These are phyloP conservation scores for Prunella fulvescens DNA, from an alignment of 2,113 vertebrate genomes.

Conservation along the genomic window DNA sequence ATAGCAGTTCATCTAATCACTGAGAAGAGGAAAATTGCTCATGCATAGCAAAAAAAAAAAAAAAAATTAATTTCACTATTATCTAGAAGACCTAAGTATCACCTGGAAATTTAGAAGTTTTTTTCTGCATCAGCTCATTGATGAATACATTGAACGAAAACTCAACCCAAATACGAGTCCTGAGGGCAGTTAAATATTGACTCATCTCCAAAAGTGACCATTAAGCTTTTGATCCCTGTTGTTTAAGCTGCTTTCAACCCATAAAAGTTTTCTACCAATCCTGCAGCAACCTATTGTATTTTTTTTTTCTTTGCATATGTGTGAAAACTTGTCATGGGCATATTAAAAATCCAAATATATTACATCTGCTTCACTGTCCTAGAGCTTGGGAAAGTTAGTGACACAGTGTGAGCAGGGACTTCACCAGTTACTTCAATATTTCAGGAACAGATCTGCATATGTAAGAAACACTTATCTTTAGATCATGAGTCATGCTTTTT, in stretches of 20 bases:
- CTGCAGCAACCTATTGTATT: not conserved
- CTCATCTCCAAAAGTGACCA: not conserved
- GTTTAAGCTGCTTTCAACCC: not conserved
- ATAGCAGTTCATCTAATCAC: not conserved
- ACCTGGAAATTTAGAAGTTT: not conserved
- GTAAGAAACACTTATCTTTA: not conserved
- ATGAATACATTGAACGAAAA: not conserved
- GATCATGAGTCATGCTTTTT: not conserved
- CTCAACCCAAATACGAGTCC: rapidly evolving
- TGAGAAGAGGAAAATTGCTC: not conserved
- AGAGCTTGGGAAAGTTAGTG: not conserved
- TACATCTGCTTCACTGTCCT: not conserved
- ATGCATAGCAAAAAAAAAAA: not conserved
- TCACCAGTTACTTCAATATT: not conserved
- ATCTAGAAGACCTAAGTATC: not conserved
- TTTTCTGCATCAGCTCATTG: not conserved
- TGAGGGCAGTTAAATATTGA: not conserved
- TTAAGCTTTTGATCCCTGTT: not conserved
- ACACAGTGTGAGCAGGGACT: not conserved
- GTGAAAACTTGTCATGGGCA: not conserved
- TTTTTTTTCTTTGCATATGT: not conserved
- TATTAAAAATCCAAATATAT: not conserved
- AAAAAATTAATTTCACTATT: not conserved
- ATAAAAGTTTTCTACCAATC: not conserved
- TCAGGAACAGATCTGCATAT: not conserved